These are phyloP conservation scores for Coregonus ussuriensis DNA, from an alignment of 2,797 vertebrate genomes.

Conservation along the genomic window DNA sequence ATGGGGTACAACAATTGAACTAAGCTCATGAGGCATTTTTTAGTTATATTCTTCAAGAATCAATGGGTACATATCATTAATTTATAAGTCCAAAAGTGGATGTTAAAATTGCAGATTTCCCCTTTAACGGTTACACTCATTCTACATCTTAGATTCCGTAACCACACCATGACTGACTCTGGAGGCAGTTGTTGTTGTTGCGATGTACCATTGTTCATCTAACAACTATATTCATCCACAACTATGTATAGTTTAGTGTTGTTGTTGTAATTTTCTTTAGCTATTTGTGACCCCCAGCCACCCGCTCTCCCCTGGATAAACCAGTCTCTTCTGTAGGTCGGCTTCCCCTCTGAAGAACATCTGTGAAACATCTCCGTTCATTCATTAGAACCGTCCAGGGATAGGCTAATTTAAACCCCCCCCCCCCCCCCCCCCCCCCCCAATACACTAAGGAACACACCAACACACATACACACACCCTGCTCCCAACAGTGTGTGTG, in stretches of 20 bases:
- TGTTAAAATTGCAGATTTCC: neutral
- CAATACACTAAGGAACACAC: neutral
- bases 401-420: constrained; percentile 44
- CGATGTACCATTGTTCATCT: neutral
- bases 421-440: neutral
- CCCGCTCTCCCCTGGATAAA: constrained; percentile 24
- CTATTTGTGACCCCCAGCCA: constrained; percentile 41
- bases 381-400: constrained; percentile 64
- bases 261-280: neutral
- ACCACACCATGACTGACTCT: neutral
- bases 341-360: constrained; percentile 67
- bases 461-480: too few relatives aligned
- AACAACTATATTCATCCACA: neutral
- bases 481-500: too few relatives aligned
- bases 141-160: neutral
- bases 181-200: neutral
- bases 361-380: constrained; percentile 60
- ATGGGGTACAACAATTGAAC: too few relatives aligned
- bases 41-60: neutral
- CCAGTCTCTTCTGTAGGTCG: constrained; percentile 53
- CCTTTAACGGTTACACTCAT: neutral
- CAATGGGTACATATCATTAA: neutral
- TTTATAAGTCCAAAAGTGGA: neutral
- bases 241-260: neutral
- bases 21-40: too few relatives aligned